Evolutionary conservation across 1,140 invertebrate genomes (phyloP), one percentile per base, ranked within the genome.

Genomic region (Hestina assimilis): DNA sequence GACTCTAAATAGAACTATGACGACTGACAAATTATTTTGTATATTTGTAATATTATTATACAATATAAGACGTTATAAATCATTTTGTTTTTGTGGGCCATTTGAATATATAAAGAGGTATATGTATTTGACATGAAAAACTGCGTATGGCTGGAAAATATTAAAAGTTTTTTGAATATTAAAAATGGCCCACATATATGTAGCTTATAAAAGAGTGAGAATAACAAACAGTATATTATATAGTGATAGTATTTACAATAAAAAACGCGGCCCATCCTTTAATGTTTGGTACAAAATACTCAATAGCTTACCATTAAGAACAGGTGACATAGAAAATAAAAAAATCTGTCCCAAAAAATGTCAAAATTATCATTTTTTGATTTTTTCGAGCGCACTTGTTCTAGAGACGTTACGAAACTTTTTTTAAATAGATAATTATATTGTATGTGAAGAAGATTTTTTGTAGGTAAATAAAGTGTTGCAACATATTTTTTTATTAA

Each of bases 241-340:
- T 62, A 69, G 67, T 59, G 63, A 67, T 79, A 75, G 77, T 56
- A 40, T 51, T 48, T 72, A n/a, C n/a, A n/a, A n/a, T n/a, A n/a
- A n/a, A n/a, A 72, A 74, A 57, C 54, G 56, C 64, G 66, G 69
- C 69, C 65, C 65, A 71, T 71, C 70, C 62, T 65, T 66, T 70
- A 63, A 64, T 53, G 74, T 81, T n/a, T 72, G 80, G 79, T 83
- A 86, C 80, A 86, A 86, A n/a, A 86, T 83, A 83, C 80, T 86
- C 80, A 79, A 63, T 81, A 79, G 72, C 65, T 79, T 56, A 47
- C 45, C 45, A 24, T 56, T 31, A 35, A 20, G 31, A 35, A 33
- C 33, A 11, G 7, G 21, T 28, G 11, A 29, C 1, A 9, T 8
- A n/a, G n/a, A 5, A 38, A 35, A 35, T 12, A 46, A 47, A 21